Conservation (phyloP, 1,140 invertebrate species). For the Nebria ingens region DNA sequence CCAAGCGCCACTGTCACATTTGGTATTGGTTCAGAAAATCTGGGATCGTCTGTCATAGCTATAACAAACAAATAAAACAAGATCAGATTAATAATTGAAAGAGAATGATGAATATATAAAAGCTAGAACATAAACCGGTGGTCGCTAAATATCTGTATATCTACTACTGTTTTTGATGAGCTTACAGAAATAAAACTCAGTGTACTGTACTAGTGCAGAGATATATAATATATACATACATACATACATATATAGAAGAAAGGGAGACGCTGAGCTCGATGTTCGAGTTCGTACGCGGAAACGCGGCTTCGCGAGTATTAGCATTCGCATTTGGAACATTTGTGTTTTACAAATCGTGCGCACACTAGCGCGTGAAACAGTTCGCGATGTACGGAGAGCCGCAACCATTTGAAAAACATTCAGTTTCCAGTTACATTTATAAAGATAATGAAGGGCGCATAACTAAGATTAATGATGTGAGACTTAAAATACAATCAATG, state of each 20-base stretch:
- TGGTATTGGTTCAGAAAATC: constrained; percentile 76
- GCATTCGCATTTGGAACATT: background rate
- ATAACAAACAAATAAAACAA: constrained; percentile 40
- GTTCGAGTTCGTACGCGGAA: too few species aligned
- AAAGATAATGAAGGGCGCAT: constrained; percentile 7
- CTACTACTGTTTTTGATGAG: too few species aligned
- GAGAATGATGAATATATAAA: background rate
- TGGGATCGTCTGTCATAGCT: constrained; percentile 72
- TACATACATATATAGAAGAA: too few species aligned
- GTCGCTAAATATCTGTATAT: too few species aligned
- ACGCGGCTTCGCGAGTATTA: too few species aligned
- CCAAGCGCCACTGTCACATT: constrained; percentile 81
- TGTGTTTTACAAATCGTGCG: background rate
- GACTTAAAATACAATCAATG: constrained; percentile 4
- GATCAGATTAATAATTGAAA: too few species aligned
- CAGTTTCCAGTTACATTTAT: background rate
- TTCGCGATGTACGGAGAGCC: background rate
- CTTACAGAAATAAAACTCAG: too few species aligned
- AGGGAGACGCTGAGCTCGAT: too few species aligned
- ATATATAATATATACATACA: too few species aligned
- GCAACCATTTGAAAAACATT: constrained; percentile 8
- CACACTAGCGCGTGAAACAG: background rate
- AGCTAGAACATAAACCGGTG: too few species aligned
- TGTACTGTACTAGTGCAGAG: too few species aligned
- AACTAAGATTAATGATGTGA: background rate